Evolutionary conservation across 2,797 vertebrate genomes (phyloP).

Genomic region (Mastacembelus armatus): DNA sequence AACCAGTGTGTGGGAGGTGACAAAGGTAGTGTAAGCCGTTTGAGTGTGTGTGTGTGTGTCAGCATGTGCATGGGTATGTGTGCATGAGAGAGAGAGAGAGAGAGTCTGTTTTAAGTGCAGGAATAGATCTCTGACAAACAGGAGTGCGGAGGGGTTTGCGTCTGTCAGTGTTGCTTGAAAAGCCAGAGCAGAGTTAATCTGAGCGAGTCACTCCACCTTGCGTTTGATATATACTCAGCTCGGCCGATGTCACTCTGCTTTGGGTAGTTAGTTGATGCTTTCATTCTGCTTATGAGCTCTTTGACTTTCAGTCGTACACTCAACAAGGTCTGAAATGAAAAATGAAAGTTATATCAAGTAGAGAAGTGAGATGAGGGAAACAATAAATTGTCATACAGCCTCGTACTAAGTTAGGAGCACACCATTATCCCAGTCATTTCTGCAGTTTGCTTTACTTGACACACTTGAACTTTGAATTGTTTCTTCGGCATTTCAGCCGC

Average conservation of each 20-base stretch:
- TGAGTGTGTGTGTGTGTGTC: slow-evolving; percentile 33
- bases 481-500: too few relatives aligned
- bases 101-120: slow-evolving; percentile 76
- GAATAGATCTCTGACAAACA: slow-evolving; percentile 79
- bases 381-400: neutral
- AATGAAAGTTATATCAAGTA: slow-evolving; percentile 1
- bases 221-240: slow-evolving; percentile 67
- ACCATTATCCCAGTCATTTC: too few relatives aligned
- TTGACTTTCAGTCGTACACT: slow-evolving; percentile 22
- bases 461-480: too few relatives aligned
- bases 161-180: slow-evolving; percentile 77
- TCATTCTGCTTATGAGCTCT: slow-evolving; percentile 1
- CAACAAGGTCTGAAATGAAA: slow-evolving; percentile 21
- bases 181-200: slow-evolving; percentile 76
- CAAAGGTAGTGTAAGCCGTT: slow-evolving; percentile 82
- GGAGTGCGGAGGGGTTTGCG: slow-evolving; percentile 73
- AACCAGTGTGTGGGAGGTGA: slow-evolving; percentile 85
- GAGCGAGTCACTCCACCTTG: slow-evolving; percentile 73
- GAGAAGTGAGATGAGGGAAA: neutral
- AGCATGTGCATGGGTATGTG: slow-evolving; percentile 16
- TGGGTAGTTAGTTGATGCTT: slow-evolving; percentile 4
- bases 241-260: slow-evolving; percentile 25
- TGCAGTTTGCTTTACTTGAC: too few relatives aligned
- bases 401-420: neutral
- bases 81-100: too few relatives aligned